Conservation (phyloP, 2,888 invertebrate species). For the Catocala sponsa region DNA sequence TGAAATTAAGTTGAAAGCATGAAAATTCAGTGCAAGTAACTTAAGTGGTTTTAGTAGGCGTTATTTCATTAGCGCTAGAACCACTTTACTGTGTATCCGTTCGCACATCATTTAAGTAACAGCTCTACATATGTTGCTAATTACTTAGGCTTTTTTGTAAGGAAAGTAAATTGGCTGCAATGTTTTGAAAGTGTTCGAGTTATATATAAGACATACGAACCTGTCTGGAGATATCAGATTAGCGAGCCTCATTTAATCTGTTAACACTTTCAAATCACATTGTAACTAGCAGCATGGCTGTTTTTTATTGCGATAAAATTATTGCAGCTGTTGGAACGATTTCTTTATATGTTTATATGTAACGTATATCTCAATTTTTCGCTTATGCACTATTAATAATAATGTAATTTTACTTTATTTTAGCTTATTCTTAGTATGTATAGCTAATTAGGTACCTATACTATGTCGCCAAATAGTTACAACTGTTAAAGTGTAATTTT, state of each 20-base stretch:
- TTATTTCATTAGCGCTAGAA: conserved; percentile 37
- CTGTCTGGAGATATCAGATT: background rate
- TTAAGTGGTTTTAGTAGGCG: conserved; percentile 23
- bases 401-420: too few relatives aligned
- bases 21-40: conserved; percentile 30
- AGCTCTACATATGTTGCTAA: conserved; percentile 8
- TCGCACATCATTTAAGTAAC: conserved; percentile 24
- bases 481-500: too few relatives aligned
- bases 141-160: conserved; percentile 5
- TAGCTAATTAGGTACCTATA: too few relatives aligned
- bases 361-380: too few relatives aligned
- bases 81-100: conserved; percentile 20
- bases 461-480: too few relatives aligned
- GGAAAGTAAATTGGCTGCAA: background rate
- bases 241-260: conserved; percentile 4
- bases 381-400: too few relatives aligned
- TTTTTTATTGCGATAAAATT: too few relatives aligned
- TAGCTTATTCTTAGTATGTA: too few relatives aligned
- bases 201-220: background rate
- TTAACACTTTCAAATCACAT: background rate
- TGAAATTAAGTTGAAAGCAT: conserved; percentile 63
- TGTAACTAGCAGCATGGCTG: too few relatives aligned
- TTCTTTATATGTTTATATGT: too few relatives aligned
- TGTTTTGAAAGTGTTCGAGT: conserved; percentile 1
- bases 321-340: too few relatives aligned